Percentiles rank a stretch among this genome's conserved stretches.
These are phyloP conservation scores for Condylostylus longicornis DNA, from an alignment of 1,140 invertebrate species.

Conservation along the genomic window DNA sequence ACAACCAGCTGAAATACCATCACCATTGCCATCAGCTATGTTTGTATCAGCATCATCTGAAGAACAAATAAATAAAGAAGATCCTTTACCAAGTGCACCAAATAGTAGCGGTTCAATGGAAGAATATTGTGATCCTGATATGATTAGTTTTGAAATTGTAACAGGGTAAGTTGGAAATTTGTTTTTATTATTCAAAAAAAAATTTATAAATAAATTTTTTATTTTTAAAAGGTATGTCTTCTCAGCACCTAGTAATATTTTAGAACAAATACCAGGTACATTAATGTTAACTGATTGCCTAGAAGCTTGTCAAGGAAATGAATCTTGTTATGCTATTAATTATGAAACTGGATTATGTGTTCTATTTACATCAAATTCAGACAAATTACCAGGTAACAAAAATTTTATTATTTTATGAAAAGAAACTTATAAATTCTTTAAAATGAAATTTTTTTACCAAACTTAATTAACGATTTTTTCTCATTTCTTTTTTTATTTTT, in stretches of 20 bases:
- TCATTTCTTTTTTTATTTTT: slow-evolving; percentile 6
- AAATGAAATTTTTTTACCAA: neutral
- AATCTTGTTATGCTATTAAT: slow-evolving; percentile 79
- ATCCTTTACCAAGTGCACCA: no score
- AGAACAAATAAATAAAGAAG: no score
- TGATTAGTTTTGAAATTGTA: slow-evolving; percentile 77
- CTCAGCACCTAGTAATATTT: slow-evolving; percentile 72
- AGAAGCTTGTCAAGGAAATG: slow-evolving; percentile 75
- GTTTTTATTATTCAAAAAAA: no score
- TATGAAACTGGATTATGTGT: slow-evolving; percentile 92
- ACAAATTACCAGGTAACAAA: slow-evolving; percentile 65
- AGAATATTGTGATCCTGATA: slow-evolving; percentile 63
- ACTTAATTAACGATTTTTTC: neutral
- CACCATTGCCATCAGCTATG: no score
- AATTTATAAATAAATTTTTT: slow-evolving; percentile 1
- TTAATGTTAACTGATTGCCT: slow-evolving; percentile 86
- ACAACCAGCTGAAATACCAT: no score
- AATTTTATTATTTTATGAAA: no score
- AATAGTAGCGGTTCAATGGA: no score
- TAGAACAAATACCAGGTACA: slow-evolving; percentile 78
- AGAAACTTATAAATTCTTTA: neutral
- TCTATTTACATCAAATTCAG: slow-evolving; percentile 76
- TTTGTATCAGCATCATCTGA: no score
- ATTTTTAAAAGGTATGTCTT: slow-evolving; percentile 55
- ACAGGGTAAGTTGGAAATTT: slow-evolving; percentile 46